A percentile compares a stretch with the other conserved stretches of the same genome.
phyloP scores from a whole-genome alignment of 2,113 vertebrate species.

The Oceanites oceanicus region DNA sequence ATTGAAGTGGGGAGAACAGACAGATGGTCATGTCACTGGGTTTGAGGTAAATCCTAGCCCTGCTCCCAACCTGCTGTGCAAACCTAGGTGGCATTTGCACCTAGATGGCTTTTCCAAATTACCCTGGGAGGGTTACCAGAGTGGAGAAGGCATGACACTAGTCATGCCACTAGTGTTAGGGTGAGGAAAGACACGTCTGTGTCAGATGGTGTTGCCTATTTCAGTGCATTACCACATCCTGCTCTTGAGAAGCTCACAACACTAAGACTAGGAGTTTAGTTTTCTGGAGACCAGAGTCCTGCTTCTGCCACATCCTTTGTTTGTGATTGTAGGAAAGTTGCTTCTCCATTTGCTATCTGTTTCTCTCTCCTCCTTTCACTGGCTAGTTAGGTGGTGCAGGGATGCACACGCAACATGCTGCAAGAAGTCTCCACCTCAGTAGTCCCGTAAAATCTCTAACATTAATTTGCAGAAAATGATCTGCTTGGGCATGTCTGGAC shows the following conservation, averaged over 20 bases:
- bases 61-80: background rate
- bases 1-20: background rate
- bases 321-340: background rate
- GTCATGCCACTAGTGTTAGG: background rate
- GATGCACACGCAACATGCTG: background rate
- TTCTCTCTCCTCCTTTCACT: background rate
- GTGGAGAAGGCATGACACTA: background rate
- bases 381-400: background rate
- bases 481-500: background rate
- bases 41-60: background rate
- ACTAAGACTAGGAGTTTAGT: background rate
- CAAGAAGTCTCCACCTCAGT: background rate
- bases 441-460: background rate
- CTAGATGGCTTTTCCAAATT: background rate
- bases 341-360: background rate
- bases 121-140: background rate
- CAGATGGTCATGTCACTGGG: background rate
- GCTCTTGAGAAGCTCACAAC: background rate
- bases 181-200: background rate
- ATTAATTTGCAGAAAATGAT: background rate
- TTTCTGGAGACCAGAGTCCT: background rate
- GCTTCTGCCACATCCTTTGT: background rate
- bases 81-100: background rate
- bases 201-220: background rate
- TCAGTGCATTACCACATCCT: background rate